Evolutionary conservation across 2,113 vertebrate species (phyloP).

Genomic region (Neolamprologus cancellatus): DNA sequence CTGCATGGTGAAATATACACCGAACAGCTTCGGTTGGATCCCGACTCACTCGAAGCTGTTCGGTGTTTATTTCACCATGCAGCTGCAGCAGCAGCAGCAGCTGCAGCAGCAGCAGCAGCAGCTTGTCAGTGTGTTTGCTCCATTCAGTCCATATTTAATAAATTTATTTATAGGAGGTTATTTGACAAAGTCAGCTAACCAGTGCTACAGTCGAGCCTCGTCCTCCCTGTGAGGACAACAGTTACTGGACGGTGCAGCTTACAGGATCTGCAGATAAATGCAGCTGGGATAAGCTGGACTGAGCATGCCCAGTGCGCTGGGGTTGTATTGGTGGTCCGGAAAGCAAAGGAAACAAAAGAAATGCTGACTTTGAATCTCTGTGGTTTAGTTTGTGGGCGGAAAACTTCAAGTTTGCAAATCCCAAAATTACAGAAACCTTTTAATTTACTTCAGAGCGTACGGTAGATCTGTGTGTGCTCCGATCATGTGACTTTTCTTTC

Average conservation of each 20-base stretch:
- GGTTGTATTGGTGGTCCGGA: background rate
- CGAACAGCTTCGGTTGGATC: fast-evolving
- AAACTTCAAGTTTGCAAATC: background rate
- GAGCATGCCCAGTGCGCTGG: background rate
- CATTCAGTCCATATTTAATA: background rate
- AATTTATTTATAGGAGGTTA: fast-evolving
- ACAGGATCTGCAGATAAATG: background rate
- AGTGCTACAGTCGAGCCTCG: background rate
- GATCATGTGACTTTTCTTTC: background rate
- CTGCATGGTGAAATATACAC: no score
- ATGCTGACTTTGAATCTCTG: background rate
- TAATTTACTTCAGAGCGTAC: background rate
- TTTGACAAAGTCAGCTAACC: background rate
- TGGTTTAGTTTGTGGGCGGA: fast-evolving
- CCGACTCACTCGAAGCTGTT: background rate
- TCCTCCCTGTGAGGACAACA: background rate
- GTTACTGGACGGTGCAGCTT: background rate
- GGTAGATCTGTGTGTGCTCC: fast-evolving
- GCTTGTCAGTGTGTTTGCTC: background rate
- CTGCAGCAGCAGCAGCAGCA: background rate
- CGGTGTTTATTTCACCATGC: background rate
- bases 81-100: background rate
- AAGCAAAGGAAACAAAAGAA: background rate
- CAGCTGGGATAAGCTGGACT: background rate
- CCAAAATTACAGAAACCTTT: background rate